phyloP scores from a whole-genome alignment of 2,888 invertebrate genomes.

The Malacosoma neustria region DNA sequence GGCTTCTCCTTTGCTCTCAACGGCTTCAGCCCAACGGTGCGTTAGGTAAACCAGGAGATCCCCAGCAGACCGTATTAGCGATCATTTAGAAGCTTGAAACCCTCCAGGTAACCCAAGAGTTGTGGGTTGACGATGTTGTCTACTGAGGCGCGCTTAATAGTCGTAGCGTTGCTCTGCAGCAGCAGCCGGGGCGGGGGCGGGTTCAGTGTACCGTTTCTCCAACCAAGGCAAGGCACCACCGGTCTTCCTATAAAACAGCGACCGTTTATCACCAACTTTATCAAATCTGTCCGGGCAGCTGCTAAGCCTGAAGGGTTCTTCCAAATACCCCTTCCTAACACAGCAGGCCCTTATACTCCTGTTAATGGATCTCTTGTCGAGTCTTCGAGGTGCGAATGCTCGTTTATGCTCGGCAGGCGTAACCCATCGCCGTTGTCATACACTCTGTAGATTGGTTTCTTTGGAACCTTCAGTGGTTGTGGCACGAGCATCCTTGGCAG shows the following conservation, averaged over 20 bases:
- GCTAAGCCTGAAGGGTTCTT: constrained; percentile 26
- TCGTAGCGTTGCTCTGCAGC: constrained; percentile 48
- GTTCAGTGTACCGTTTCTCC: constrained; percentile 23
- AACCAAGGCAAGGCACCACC: constrained; percentile 55
- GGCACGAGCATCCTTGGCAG: too few species aligned
- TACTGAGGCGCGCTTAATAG: constrained; percentile 56
- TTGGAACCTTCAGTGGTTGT: too few species aligned
- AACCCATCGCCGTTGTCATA: constrained; percentile 50
- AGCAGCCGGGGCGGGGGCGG: constrained; percentile 42
- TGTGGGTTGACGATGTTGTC: too few species aligned
- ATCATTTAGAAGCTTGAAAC: too few species aligned
- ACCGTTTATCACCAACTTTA: constrained; percentile 26
- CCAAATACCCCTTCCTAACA: constrained; percentile 25
- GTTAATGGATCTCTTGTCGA: constrained; percentile 14
- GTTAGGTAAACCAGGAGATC: too few species aligned
- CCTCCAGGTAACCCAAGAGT: too few species aligned
- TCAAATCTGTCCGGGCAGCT: constrained; percentile 31
- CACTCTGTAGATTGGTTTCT: constrained; percentile 28
- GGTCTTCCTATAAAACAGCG: constrained; percentile 44
- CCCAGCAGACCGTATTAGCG: too few species aligned
- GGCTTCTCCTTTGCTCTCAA: too few species aligned
- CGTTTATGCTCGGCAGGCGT: constrained; percentile 52
- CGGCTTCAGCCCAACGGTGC: too few species aligned
- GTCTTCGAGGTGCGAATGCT: constrained; percentile 45
- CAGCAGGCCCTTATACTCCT: constrained; percentile 21